Evolutionary conservation across 2,888 invertebrate species (phyloP), one percentile per base, ranked within the genome.

Genomic region (Athalia circularis): DNA sequence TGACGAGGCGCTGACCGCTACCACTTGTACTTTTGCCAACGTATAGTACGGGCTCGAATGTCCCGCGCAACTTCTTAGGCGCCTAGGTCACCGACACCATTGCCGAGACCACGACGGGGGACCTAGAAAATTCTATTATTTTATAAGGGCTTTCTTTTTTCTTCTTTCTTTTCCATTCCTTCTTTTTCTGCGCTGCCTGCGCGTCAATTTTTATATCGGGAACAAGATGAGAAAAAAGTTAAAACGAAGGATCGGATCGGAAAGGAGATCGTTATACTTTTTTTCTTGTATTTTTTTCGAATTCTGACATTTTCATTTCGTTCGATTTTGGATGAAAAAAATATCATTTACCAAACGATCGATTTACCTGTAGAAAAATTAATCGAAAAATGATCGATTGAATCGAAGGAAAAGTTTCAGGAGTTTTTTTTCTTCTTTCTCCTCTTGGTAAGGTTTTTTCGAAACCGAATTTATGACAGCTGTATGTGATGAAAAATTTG

Each of bases 11-110:
- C 82, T 64, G 82, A 68, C 68, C 83, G 83, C 82, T 87, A 84
- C 87, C 87, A 88, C 88, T 88, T 88, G 82, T 86, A 86, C 86
- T 86, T 86, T 85, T 85, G 82, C 83, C 79, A 77, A 59, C 48
- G 59, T 59, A n/a, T n/a, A 29, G 29, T 29, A 29, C 29, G 29
- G 29, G 29, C 29, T 29, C 62, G 8, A 8, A 8, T 8, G 13
- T n/a, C 61, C 13, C 61, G 61, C 61, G 61, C n/a, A 15, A 15
- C 13, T n/a, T 61, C 13, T n/a, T 6, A 6, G 9, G 4, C 47
- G 5, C n/a, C 7, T 11, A 48, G 47, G 47, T 9, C 11, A 15
- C 7, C 68, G 52, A 43, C 5, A 13, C 52, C 52, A 5, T n/a
- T 6, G 11, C 6, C n/a, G 52, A 9, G 52, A 9, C 52, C 3